phyloP scores from a whole-genome alignment of 2,888 invertebrate genomes.

The Ochropleura leucogaster region DNA sequence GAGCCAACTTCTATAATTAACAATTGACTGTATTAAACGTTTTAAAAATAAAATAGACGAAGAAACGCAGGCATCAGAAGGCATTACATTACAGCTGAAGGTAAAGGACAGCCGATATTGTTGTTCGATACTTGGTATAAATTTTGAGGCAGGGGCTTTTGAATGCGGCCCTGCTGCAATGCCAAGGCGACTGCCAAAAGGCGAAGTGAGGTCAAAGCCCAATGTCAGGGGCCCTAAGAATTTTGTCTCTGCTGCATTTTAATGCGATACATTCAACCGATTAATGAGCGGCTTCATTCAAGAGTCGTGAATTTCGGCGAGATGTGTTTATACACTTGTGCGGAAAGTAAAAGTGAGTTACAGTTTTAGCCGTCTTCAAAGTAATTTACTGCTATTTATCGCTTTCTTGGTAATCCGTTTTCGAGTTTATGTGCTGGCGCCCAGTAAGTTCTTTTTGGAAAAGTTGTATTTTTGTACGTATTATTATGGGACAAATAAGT shows the following conservation, averaged over 20 bases:
- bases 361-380: slow-evolving; percentile 25
- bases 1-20: slow-evolving; percentile 74
- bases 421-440: background rate
- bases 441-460: background rate
- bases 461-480: background rate
- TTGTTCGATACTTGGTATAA: slow-evolving; percentile 66
- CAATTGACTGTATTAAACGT: slow-evolving; percentile 64
- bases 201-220: slow-evolving; percentile 82
- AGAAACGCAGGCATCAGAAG: slow-evolving; percentile 47
- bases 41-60: slow-evolving; percentile 71
- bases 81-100: slow-evolving; percentile 49
- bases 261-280: slow-evolving; percentile 51
- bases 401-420: slow-evolving; percentile 13
- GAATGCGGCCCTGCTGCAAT: slow-evolving; percentile 83
- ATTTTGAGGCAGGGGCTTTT: slow-evolving; percentile 78
- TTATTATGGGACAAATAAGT: background rate
- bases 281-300: slow-evolving; percentile 52
- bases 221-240: slow-evolving; percentile 89
- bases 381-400: slow-evolving; percentile 34
- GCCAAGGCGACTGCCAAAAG: slow-evolving; percentile 89
- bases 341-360: slow-evolving; percentile 46
- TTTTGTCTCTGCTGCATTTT: slow-evolving; percentile 77
- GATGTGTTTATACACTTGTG: slow-evolving; percentile 33
- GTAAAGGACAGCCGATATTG: slow-evolving; percentile 64
- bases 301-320: slow-evolving; percentile 15